Conservation (phyloP, 2,888 invertebrate species). For the Rotaria macrura region DNA sequence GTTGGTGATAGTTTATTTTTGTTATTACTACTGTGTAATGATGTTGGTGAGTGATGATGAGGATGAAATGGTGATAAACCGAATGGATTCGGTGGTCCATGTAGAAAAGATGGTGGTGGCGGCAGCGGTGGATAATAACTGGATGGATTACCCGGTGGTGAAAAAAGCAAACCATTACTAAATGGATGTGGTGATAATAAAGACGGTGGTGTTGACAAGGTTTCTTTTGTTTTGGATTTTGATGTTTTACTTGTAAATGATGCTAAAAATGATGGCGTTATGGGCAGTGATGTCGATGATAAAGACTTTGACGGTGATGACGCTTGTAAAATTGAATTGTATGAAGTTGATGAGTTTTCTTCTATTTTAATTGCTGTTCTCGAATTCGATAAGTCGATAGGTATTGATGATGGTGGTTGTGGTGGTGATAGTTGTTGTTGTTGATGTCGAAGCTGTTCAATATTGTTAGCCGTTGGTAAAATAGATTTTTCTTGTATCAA, state of each 20-base stretch:
- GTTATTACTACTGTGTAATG: background rate
- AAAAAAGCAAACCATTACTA: background rate
- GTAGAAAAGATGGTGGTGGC: background rate
- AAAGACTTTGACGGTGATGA: background rate
- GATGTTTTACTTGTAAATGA: background rate
- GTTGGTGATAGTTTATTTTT: constrained; percentile 4
- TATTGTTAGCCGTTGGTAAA: background rate
- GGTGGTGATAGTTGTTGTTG: background rate
- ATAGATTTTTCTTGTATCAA: background rate
- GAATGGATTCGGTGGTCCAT: background rate
- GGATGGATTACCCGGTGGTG: background rate
- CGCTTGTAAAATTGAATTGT: background rate
- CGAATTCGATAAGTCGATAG: background rate
- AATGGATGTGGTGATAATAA: background rate
- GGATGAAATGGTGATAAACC: background rate
- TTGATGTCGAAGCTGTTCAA: background rate
- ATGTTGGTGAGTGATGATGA: background rate
- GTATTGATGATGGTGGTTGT: background rate
- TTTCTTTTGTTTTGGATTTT: background rate
- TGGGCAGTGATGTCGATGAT: background rate
- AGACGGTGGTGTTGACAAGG: background rate
- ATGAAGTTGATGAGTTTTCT: background rate
- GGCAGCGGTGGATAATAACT: background rate
- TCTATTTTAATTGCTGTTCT: background rate
- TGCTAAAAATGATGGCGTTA: background rate